Conservation (phyloP, 2,888 invertebrate genomes). For the Apodemia mormo region DNA sequence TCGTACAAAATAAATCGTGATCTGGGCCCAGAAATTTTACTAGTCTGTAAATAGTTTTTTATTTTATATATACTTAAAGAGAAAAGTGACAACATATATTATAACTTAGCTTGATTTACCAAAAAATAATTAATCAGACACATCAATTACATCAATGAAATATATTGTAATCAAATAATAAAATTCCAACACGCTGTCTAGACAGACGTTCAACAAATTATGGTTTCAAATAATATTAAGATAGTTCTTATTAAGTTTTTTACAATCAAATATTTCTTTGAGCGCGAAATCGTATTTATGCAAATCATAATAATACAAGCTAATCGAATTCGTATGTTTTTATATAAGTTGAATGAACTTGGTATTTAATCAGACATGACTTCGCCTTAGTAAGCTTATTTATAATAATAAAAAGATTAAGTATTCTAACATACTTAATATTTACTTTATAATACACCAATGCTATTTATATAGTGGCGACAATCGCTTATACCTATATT, state of each 20-base stretch:
- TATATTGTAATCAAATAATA: not conserved
- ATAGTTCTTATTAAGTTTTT: constrained; percentile 15
- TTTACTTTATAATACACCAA: constrained; percentile 58
- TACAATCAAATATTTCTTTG: constrained; percentile 6
- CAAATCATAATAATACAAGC: constrained; percentile 40
- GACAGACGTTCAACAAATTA: constrained; percentile 4
- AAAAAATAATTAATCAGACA: not conserved
- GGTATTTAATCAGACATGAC: constrained; percentile 41
- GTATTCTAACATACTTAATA: constrained; percentile 44
- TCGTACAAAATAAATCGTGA: no score
- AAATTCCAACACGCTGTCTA: not conserved
- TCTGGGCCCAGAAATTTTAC: no score
- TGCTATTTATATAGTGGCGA: constrained; percentile 60
- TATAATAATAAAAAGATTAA: constrained; percentile 48
- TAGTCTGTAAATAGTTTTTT: no score
- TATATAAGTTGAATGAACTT: constrained; percentile 46
- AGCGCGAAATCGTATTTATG: constrained; percentile 24
- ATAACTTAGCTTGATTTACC: not conserved
- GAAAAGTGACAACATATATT: no score
- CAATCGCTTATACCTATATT: not conserved
- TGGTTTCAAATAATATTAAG: not conserved
- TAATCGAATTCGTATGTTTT: constrained; percentile 33
- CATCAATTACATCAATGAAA: not conserved
- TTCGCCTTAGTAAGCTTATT: constrained; percentile 42
- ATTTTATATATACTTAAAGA: no score